These are phyloP conservation scores for Eudasyphora cyanicolor DNA, from an alignment of 2,888 invertebrate species.

Conservation along the genomic window DNA sequence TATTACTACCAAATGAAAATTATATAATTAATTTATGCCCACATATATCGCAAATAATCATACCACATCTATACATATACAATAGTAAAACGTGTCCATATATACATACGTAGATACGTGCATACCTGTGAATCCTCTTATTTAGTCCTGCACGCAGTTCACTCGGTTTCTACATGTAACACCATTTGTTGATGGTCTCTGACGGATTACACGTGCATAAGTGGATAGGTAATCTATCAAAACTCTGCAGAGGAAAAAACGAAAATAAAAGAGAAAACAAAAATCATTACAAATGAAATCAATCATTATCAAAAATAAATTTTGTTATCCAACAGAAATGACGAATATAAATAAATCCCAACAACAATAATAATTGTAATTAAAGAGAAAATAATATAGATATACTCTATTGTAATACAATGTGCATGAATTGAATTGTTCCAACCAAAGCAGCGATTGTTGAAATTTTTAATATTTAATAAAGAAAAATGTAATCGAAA, in stretches of 20 bases:
- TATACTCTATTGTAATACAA: too few relatives aligned
- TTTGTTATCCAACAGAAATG: background rate
- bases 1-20: too few relatives aligned
- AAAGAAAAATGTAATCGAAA: too few relatives aligned
- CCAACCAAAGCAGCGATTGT: too few relatives aligned
- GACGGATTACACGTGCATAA: background rate
- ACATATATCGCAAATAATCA: too few relatives aligned
- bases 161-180: background rate
- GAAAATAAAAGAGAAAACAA: background rate
- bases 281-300: background rate
- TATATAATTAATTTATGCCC: too few relatives aligned
- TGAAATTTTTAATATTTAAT: too few relatives aligned
- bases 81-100: too few relatives aligned
- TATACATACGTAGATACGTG: background rate
- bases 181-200: too few relatives aligned
- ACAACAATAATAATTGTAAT: background rate
- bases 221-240: conserved; percentile 7
- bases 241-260: background rate
- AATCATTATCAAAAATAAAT: background rate
- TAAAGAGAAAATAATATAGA: background rate
- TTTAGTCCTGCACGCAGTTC: background rate
- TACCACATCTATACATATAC: too few relatives aligned
- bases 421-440: too few relatives aligned
- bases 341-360: background rate
- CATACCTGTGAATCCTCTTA: background rate